Evolutionary conservation across 2,797 vertebrate species (phyloP).

Genomic region (Corythornis leucogaster): DNA sequence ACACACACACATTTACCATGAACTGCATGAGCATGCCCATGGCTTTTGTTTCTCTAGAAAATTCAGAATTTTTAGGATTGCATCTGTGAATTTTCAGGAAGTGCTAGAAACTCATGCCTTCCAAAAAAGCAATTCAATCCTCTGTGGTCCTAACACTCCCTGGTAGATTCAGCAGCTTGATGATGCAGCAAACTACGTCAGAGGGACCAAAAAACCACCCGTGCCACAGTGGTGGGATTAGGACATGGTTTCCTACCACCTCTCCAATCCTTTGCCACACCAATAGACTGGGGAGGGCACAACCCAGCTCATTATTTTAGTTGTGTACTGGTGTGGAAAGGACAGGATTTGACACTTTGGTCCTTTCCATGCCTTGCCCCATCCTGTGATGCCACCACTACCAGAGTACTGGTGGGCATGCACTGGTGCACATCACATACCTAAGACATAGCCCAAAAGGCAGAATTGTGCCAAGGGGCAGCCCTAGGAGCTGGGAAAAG

Average conservation of each 20-base stretch:
- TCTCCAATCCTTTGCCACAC: background rate
- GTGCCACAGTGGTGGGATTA: background rate
- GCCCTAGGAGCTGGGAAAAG: constrained; percentile 4
- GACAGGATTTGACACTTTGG: background rate
- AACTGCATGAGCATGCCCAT: background rate
- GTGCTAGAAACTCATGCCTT: background rate
- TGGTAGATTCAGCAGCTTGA: background rate
- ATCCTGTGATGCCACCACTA: background rate
- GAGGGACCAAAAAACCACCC: background rate
- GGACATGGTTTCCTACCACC: background rate
- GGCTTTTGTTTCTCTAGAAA: background rate
- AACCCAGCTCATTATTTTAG: background rate
- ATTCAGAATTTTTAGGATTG: background rate
- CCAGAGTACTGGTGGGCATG: background rate
- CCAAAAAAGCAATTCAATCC: background rate
- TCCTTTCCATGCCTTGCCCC: background rate
- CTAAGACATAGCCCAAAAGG: too few species aligned
- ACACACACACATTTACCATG: background rate
- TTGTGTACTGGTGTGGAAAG: background rate
- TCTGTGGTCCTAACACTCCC: background rate
- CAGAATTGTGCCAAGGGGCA: constrained; percentile 29
- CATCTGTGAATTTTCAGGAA: background rate
- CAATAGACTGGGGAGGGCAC: background rate
- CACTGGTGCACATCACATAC: accelerated
- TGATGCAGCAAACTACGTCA: background rate